Percentiles rank a stretch among this genome's conserved stretches.
These are phyloP conservation scores for Agrotis segetum DNA, from an alignment of 2,888 invertebrate genomes.

Conservation along the genomic window DNA sequence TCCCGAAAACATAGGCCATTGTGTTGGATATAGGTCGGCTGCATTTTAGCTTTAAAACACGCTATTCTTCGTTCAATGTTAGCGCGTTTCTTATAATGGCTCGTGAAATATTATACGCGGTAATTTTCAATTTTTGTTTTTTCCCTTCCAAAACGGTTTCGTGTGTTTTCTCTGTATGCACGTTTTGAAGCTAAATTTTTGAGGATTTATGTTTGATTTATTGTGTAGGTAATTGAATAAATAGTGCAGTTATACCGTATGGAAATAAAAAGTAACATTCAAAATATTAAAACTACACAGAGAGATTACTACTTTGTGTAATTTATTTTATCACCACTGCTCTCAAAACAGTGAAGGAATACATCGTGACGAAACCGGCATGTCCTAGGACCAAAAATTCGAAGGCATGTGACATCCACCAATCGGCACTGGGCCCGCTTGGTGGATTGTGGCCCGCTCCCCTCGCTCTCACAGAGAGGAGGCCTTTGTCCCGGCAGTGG, in stretches of 20 bases:
- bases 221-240: neutral
- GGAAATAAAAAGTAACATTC: no score
- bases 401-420: no score
- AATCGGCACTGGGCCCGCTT: no score
- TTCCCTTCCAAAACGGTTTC: neutral
- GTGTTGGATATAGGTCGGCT: conserved; percentile 82
- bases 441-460: no score
- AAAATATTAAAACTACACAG: no score
- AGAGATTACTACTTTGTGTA: no score
- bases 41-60: conserved; percentile 78
- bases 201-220: neutral
- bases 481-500: no score
- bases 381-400: no score
- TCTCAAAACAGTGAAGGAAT: no score
- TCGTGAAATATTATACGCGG: conserved; percentile 53
- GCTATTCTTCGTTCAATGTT: conserved; percentile 66
- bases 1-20: conserved; percentile 83
- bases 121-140: conserved; percentile 31
- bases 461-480: no score
- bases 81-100: conserved; percentile 61
- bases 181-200: neutral
- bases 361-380: no score
- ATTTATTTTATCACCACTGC: no score
- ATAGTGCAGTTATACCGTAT: neutral
- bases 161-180: neutral